These are phyloP conservation scores for Oreotragus oreotragus DNA, from an alignment of 2,113 vertebrate species.

Conservation along the genomic window DNA sequence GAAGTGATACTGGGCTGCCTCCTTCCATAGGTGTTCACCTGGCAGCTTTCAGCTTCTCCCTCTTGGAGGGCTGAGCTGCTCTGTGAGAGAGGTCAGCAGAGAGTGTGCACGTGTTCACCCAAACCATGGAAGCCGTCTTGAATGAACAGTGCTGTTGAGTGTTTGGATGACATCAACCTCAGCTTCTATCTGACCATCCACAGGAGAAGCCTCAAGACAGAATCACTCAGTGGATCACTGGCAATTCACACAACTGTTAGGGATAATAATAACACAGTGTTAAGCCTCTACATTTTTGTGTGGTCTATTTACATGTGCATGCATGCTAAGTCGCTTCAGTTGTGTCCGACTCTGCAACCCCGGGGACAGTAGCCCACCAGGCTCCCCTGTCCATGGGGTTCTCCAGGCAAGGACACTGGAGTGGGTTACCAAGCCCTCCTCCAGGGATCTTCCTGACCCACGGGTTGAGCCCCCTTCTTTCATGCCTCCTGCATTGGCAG, in stretches of 20 bases:
- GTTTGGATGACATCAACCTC: background rate
- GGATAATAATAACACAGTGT: fast-evolving
- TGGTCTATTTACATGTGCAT: background rate
- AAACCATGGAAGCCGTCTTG: background rate
- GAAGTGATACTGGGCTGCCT: background rate
- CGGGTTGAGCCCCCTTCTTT: background rate
- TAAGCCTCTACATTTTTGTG: background rate
- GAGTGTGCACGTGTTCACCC: fast-evolving
- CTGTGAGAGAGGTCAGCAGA: background rate
- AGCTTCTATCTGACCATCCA: fast-evolving
- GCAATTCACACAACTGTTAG: background rate
- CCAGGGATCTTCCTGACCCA: background rate
- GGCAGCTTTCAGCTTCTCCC: background rate
- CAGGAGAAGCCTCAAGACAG: too few species aligned
- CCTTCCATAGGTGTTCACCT: background rate
- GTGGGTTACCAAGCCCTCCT: background rate
- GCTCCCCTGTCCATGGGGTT: background rate
- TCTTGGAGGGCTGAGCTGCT: background rate
- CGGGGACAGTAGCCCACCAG: background rate
- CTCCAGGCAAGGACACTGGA: background rate
- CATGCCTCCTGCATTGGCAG: background rate
- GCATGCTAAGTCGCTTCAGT: background rate
- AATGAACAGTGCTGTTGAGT: background rate
- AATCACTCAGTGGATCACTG: background rate
- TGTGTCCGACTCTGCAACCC: background rate